Evolutionary conservation across 2,113 vertebrate species (phyloP), one percentile per base, ranked within the genome.

Genomic region (Copsychus sechellarum): DNA sequence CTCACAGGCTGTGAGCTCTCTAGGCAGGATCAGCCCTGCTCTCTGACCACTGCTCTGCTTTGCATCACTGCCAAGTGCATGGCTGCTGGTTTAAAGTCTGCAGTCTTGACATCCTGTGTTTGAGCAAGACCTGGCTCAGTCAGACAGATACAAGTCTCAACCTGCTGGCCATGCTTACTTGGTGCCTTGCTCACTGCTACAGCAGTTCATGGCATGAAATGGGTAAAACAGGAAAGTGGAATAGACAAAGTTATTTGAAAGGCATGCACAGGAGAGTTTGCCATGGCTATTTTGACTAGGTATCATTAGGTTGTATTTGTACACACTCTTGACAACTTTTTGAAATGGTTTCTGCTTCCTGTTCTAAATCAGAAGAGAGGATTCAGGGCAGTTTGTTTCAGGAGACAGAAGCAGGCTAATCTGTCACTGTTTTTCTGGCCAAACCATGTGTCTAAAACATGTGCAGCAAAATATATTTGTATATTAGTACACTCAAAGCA

Each of bases 41-140:
- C 45, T 29, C 61, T 56, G 61, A 43, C 58, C 3, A 2, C 72
- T 93, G 72, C 48, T 92, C 67, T 93, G 88, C 56, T 91, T 92
- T 91, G 86, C 88, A 66, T 92, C 85, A 81, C 92, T 92, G 83
- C 86, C 76, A 78, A 77, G 29, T 50, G 15, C 38, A 20, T 12
- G 73, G 76, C 77, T 95, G 43, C 91, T 93, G 60, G 53, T 90
- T 96, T 67, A 47, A 67, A 77, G 57, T 38, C 85, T 93, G 82
- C 79, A 86, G 3, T 79, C 51, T 48, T 73, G 66, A 71, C 88
- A 58, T 61, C 43, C 69, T 57, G 16, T 66, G n/a, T 40, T 56
- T 83, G 56, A 67, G 19, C 26, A 51, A 69, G 67, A 83, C 33
- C 34, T 74, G 61, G 29, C 38, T 60, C 45, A 43, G 53, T 70